A percentile compares a stretch with the other conserved stretches of the same genome.
Evolutionary conservation across 2,113 vertebrate genomes (phyloP).

Genomic region (Gavia stellata): DNA sequence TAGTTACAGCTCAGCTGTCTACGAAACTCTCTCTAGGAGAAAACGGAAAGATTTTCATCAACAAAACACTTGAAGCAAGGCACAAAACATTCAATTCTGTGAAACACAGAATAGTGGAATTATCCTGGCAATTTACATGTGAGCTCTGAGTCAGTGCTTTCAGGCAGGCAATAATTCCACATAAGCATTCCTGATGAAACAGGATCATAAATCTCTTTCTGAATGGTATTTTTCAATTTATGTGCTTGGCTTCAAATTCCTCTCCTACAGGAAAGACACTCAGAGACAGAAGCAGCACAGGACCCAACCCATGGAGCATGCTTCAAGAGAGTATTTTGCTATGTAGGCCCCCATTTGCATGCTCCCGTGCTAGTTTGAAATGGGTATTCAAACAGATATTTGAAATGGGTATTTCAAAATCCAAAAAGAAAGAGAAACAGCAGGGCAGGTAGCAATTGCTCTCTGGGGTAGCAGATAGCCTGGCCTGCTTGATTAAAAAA

Average conservation of each 20-base stretch:
- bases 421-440: not conserved
- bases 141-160: conserved; percentile 38
- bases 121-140: conserved; percentile 31
- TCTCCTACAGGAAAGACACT: not conserved
- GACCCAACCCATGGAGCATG: not conserved
- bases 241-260: not conserved
- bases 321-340: not conserved
- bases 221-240: not conserved
- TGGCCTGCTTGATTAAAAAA: not conserved
- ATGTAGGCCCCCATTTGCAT: not conserved
- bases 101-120: not conserved
- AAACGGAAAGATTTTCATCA: not conserved
- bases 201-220: conserved; percentile 24
- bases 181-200: conserved; percentile 5
- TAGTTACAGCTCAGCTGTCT: not conserved
- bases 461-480: not conserved
- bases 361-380: not conserved
- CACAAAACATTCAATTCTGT: not conserved
- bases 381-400: not conserved
- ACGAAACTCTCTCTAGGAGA: not conserved
- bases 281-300: not conserved
- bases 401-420: not conserved
- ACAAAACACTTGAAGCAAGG: not conserved
- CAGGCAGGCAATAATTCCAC: conserved; percentile 6
- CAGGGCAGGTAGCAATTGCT: not conserved